Evolutionary conservation across 2,113 vertebrate genomes (phyloP), one percentile per base, ranked within the genome.

Genomic region (Poecile atricapillus): DNA sequence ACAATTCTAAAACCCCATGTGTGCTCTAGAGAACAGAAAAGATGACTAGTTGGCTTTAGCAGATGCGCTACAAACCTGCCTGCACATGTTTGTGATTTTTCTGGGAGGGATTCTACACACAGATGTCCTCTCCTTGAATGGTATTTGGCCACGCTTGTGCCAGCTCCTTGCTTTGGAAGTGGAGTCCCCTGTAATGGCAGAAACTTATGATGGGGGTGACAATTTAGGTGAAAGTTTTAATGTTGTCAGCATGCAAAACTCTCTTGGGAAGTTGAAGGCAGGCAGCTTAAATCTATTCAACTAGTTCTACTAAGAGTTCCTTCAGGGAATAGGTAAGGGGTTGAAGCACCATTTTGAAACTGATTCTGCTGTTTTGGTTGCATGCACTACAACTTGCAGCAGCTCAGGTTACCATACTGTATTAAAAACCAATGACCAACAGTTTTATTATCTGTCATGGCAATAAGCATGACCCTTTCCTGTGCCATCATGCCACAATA

Each of bases 21-120:
- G 15, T 16, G 23, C 24, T 67, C 24, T 22, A 58, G 14, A 73
- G 46, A 90, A 76, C 23, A 30, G 39, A 63, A 73, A 25, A 73
- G 14, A 65, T 33, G 15, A 44, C 19, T 39, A 53, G 8, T 0
- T 46, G 3, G 19, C 27, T 50, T 84, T 16, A 62, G 47, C 12
- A 75, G 39, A 75, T 28, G 13, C 10, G 47, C n/a, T 21, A 7
- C 27, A 58, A 55, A 33, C 15, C 33, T 11, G 15, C 22, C 28
- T n/a, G 18, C 0, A 1, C 7, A 17, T 1, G 5, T 56, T n/a
- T 58, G 31, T 13, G 14, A 89, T 18, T 39, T 25, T 43, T 18
- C 37, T 35, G 18, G 43, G 10, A 74, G 5, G 11, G 14, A n/a
- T 74, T 23, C 22, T 15, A 8, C 23, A 10, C n/a, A 19, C 21